Conservation (phyloP, 2,888 invertebrate genomes). For the Amiota minor region DNA sequence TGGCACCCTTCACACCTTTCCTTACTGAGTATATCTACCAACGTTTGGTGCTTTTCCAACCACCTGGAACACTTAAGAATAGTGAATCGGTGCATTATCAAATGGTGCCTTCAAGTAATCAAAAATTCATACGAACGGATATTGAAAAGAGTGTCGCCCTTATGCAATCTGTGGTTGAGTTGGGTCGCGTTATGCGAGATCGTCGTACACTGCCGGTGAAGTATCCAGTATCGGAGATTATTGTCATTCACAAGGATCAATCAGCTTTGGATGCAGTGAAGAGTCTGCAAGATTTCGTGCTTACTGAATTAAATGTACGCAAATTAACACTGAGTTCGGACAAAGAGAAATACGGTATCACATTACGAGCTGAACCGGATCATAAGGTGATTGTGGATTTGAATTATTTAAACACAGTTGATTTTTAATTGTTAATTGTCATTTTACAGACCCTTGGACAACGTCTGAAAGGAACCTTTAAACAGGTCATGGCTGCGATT, state of each 20-base stretch:
- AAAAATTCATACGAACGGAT: conserved; percentile 82
- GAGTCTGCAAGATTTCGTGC: conserved; percentile 87
- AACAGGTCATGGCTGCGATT: conserved; percentile 86
- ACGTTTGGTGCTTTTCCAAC: conserved; percentile 80
- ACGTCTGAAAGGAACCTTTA: conserved; percentile 91
- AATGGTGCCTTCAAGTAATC: conserved; percentile 86
- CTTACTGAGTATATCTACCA: conserved; percentile 96
- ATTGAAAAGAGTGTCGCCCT: conserved; percentile 92
- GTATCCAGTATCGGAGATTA: conserved; percentile 95
- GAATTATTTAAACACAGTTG: neutral
- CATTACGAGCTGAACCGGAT: conserved; percentile 93
- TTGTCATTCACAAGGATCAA: conserved; percentile 92
- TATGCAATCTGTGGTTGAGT: conserved; percentile 96
- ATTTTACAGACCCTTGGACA: conserved; percentile 78
- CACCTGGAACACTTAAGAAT: conserved; percentile 71
- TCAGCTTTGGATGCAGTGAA: conserved; percentile 85
- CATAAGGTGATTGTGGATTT: conserved; percentile 78
- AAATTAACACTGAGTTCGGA: conserved; percentile 89
- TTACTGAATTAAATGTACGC: conserved; percentile 94
- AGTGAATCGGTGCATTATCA: conserved; percentile 92
- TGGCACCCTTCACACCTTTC: conserved; percentile 99
- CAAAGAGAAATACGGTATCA: conserved; percentile 93
- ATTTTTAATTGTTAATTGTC: neutral
- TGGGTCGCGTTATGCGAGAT: conserved; percentile 94
- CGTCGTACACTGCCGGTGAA: conserved; percentile 94